A percentile compares a stretch with the other conserved stretches of the same genome.
These are phyloP conservation scores for Schizotus pectinicornis DNA, from an alignment of 2,888 invertebrate genomes.

Conservation along the genomic window DNA sequence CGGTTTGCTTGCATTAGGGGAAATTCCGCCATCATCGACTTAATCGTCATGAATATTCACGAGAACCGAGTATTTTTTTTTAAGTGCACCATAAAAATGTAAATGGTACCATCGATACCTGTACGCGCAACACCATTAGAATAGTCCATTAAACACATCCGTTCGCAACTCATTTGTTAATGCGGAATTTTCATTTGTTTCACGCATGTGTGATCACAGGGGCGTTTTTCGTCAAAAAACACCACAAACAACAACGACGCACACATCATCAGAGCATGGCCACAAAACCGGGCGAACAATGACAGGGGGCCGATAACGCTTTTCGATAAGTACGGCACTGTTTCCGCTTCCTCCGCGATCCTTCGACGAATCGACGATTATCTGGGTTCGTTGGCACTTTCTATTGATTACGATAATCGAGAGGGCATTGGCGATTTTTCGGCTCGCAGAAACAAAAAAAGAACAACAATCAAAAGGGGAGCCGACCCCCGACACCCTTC, in stretches of 20 bases:
- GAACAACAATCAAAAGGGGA: no score
- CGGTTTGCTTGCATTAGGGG: no score
- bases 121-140: constrained; percentile 40
- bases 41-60: constrained; percentile 20
- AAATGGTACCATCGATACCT: constrained; percentile 43
- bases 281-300: constrained; percentile 41
- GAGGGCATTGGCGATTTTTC: neutral
- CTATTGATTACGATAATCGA: neutral
- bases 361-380: constrained; percentile 42
- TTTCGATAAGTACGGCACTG: constrained; percentile 48
- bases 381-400: constrained; percentile 47
- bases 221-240: constrained; percentile 48
- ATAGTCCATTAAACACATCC: constrained; percentile 55
- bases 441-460: no score
- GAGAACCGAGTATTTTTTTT: constrained; percentile 31
- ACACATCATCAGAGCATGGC: neutral
- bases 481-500: no score
- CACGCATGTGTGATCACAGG: constrained; percentile 55
- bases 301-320: constrained; percentile 51
- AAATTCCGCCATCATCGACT: no score
- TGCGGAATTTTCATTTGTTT: constrained; percentile 55
- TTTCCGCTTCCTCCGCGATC: constrained; percentile 50
- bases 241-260: constrained; percentile 31
- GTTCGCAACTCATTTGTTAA: constrained; percentile 55
- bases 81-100: constrained; percentile 43